Evolutionary conservation across 2,113 vertebrate genomes (phyloP), one percentile per base, ranked within the genome.

Genomic region (Nicator chloris): DNA sequence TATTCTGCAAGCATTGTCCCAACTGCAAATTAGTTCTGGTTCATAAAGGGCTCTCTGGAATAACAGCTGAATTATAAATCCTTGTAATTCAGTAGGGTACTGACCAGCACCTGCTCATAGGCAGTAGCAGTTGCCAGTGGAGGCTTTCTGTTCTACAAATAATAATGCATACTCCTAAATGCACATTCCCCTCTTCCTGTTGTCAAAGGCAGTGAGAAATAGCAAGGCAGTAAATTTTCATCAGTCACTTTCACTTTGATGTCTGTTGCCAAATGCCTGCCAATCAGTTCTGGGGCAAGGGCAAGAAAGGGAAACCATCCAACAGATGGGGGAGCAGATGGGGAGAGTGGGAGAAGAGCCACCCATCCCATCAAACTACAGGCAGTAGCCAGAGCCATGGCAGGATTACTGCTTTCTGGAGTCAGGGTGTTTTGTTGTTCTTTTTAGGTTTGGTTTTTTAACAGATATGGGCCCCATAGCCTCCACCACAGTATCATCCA

Each of bases 81-180:
- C 77, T 69, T 82, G 30, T n/a, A n/a, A n/a, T n/a, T 50, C 66
- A 77, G 63, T 12, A 80, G 59, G 42, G 33, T 17, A 65, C 82
- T 54, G 50, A 69, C 94, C 71, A 65, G 59, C 88, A 94, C 79
- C 92, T 93, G 88, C 82, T 96, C 54, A 35, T 57, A 72, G 63
- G 42, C 31, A 0, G 31, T 24, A 66, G 47, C 45, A 39, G 35
- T 59, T 96, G 93, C 88, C 82, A 81, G 0, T 28, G 27, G 27
- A 90, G 26, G 61, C 59, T 88, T 92, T 94, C 85, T 80, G 71
- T 57, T 86, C 71, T 33, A 45, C 79, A 70, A 81, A 81, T 80
- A 77, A 61, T 20, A 82, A 44, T 53, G 51, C 3, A 2, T 14
- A 23, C 50, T 82, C 75, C 65, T 39, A 92, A 92, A 88, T 35